Base-by-base conservation (phyloP, 2,888 invertebrate species). In the Xanthia icteritia region DNA sequence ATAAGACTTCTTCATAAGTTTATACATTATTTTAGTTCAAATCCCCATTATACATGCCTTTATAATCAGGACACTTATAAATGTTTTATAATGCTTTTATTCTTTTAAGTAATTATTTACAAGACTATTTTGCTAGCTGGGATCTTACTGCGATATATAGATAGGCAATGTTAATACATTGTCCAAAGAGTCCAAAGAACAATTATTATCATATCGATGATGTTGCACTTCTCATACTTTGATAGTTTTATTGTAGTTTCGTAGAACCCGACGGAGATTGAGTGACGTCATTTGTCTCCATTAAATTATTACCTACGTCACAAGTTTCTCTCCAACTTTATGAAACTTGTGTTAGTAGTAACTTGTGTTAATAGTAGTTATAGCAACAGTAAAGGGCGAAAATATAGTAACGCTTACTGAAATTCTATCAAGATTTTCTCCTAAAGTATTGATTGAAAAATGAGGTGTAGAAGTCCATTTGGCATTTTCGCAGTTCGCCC, bases 211-310 rank as follows among this genome's bases (percentile, higher is more conserved):
- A 3, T 15, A 51, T 51, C 31, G n/a, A n/a, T 45, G 31, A 65
- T 60, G 42, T 39, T 51, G 42, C n/a, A 65, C 17, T 54, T 71
- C 11, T 56, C 51, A n/a, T 56, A 77, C 20, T 78, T 61, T 45
- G 65, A 77, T 66, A 78, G 71, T 71, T 78, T 67, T 72, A 78
- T 48, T 77, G 36, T 42, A 63, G 61, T 67, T 67, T 48, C 31
- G 27, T 20, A 31, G 0, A n/a, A 4, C 17, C 0, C 31, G 1
- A 54, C 39, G 45, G 13, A 54, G 54, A 80, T 69, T 66, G 65
- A 74, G 48, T 60, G 58, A 64, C 51, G 56, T 80, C 81, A 80
- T 9, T 54, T 11, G 0, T 69, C 27, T 65, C 17, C 8, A 17
- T 63, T 54, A 56, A n/a, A 48, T 66, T 64, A 56, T 71, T 56